Base-by-base conservation (phyloP, 2,113 vertebrate genomes). In the Bolborhynchus lineola region DNA sequence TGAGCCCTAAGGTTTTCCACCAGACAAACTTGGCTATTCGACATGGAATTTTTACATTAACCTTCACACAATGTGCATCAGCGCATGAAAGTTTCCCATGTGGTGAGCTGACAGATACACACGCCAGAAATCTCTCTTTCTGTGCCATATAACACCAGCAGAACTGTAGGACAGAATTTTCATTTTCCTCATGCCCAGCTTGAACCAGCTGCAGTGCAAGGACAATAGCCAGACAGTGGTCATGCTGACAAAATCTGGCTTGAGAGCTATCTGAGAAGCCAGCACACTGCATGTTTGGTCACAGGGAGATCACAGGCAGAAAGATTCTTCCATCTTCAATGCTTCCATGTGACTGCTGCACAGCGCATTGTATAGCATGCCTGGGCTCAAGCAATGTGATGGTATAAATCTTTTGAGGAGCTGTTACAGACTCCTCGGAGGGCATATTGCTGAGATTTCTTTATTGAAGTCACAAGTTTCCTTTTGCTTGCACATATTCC, bases 81-180 rank as follows among this genome's bases (percentile, higher is more conserved):
- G 97, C 91, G 97, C 97, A 97, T 96, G 96, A 98, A 97, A 96
- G 96, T 47, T 97, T 98, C 97, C 96, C 92, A 59, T 57, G 97
- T 90, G 94, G 92, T 90, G 95, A 98, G 95, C 97, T 98, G 97
- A 97, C 96, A 98, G 97, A 90, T 86, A 96, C 95, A 91, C 93
- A 76, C 97, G 98, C 97, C 97, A 98, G 98, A 97, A 97, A 90
- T 90, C 96, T 96, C 97, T 97, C 98, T 97, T 98, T 88, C 97
- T 97, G 83, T 96, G 97, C 97, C 97, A 93, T 96, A 98, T 98
- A 98, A 88, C 97, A 96, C 94, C 97, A 95, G 93, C 92, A 98
- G 97, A 98, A 94, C 96, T 86, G 92, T 96, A 98, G 98, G 98
- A 94, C 90, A 97, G 95, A 74, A 87, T 97, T 98, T 97, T 95